Evolutionary conservation across 2,113 vertebrate genomes (phyloP).

Genomic region (Brevimyrus niger): DNA sequence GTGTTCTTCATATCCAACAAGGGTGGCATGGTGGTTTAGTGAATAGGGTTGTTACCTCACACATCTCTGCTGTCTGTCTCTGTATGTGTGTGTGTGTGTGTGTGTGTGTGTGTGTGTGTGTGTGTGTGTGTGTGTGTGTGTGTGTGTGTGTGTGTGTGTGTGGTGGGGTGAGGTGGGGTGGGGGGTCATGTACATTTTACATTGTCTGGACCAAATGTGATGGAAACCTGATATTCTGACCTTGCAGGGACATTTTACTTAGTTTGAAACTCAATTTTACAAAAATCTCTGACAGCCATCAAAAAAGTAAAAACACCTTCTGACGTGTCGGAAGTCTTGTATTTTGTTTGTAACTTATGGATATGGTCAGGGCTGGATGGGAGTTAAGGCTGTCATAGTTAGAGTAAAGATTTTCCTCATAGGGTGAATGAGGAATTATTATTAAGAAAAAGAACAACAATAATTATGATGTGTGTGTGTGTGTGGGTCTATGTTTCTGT

Average conservation of each 20-base stretch:
- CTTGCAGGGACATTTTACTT: not conserved
- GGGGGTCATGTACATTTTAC: not conserved
- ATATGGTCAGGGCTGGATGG: not conserved
- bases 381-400: not conserved
- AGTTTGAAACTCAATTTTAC: not conserved
- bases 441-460: too few relatives aligned
- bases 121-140: not conserved
- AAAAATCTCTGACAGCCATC: not conserved
- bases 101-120: too few relatives aligned
- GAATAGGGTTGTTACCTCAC: not conserved
- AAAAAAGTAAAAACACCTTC: not conserved
- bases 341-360: not conserved
- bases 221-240: not conserved
- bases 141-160: not conserved
- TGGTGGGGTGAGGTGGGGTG: too few relatives aligned
- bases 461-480: not conserved
- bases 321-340: not conserved
- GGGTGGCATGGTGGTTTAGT: not conserved
- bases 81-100: not conserved
- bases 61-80: not conserved
- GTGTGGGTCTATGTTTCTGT: not conserved
- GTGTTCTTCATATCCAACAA: not conserved
- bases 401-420: not conserved
- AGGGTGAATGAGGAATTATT: not conserved
- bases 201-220: not conserved